Base-by-base conservation (phyloP, 2,113 vertebrate species). In the Semnornis frantzii region DNA sequence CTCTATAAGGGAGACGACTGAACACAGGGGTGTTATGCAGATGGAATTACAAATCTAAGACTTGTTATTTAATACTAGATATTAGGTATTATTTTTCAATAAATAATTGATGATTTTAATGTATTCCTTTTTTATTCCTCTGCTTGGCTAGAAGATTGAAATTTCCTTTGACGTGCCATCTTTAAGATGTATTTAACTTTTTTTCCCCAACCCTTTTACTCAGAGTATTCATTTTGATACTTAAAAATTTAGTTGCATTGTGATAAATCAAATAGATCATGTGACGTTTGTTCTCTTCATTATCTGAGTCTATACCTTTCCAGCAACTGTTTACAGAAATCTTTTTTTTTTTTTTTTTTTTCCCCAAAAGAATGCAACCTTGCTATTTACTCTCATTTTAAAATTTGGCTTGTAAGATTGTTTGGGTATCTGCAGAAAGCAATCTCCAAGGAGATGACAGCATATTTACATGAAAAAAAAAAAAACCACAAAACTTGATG, bases 1-100 rank as follows among this genome's bases (percentile, higher is more conserved):
- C 9, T 31, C 85, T 10, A 0, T 3, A 4, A 18, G 58, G 57
- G 44, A 74, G 18, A 44, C 5, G 10, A 33, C 75, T 4, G 39
- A n/a, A 1, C 42, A 4, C 64, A 5, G 79, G 15, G 27, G 0
- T n/a, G 16, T 70, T 24, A 10, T n/a, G 54, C 74, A 91, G 92
- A 5, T 94, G 87, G 93, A 95, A 94, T 96, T 95, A 93, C 94
- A 85, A 93, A 96, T 95, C 79, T 58, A 79, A 81, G 79, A 10
- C 82, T 82, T 89, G 94, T 75, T 94, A 92, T 81, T 93, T 91
- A 93, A 96, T 94, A 94, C 89, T 89, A 93, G 85, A 94, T 93
- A 96, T 96, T 93, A 74, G 64, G 81, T 92, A 85, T 70, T 95
- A 89, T 89, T 91, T 87, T 52, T 64, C 79, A 65, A 24, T 95